Percentiles rank a stretch among this genome's conserved stretches.
These are phyloP conservation scores for Epinephelus malabaricus DNA, from an alignment of 2,797 vertebrate species.

Conservation along the genomic window DNA sequence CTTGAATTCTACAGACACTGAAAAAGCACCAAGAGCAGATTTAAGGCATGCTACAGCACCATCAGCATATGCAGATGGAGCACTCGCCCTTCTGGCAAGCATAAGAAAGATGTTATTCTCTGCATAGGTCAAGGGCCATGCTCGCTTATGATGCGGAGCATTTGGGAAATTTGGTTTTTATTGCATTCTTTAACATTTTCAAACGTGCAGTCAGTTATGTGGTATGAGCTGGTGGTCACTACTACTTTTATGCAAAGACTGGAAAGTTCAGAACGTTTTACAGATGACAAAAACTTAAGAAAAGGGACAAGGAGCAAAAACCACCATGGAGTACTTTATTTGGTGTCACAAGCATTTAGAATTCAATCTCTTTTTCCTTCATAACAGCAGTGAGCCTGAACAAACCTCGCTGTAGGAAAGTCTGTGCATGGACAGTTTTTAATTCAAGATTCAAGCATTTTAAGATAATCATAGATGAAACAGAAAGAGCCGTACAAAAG, in stretches of 20 bases:
- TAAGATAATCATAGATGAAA: neutral
- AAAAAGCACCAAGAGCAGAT: conserved; percentile 28
- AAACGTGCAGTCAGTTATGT: conserved; percentile 23
- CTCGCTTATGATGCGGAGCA: conserved; percentile 5
- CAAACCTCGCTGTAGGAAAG: neutral
- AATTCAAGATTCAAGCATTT: conserved; percentile 13
- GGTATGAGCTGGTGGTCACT: conserved; percentile 28
- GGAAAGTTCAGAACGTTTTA: neutral
- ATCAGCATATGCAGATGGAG: conserved; percentile 24
- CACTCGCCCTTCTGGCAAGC: conserved; percentile 8
- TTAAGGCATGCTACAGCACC: conserved; percentile 23
- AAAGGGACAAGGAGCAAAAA: neutral
- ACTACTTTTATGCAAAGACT: conserved; percentile 40
- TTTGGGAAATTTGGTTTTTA: conserved; percentile 33
- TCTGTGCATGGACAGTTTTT: neutral
- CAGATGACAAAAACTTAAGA: no score
- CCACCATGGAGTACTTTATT: neutral
- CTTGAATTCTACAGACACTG: neutral
- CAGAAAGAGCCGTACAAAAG: conserved; percentile 9
- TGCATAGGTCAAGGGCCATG: conserved; percentile 13
- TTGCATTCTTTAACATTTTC: conserved; percentile 39
- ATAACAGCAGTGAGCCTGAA: neutral
- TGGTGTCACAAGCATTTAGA: conserved; percentile 6
- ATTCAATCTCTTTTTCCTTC: neutral
- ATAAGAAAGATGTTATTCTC: conserved; percentile 24